Base-by-base conservation (phyloP, 2,113 vertebrate genomes). In the Rostratula benghalensis region DNA sequence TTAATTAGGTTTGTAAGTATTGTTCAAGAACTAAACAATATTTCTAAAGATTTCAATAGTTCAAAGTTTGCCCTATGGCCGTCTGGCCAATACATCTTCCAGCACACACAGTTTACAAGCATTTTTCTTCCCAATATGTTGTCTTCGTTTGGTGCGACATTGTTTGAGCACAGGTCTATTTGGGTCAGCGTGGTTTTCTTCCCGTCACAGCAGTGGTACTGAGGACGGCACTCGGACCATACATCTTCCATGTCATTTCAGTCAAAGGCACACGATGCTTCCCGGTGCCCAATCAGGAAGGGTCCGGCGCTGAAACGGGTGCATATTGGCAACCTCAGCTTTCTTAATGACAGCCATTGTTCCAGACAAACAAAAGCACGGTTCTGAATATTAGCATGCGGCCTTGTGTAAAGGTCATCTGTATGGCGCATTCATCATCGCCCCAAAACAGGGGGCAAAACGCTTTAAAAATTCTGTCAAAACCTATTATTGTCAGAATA, bases 1-100 rank as follows among this genome's bases (percentile, higher is more conserved):
- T 98, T 98, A 98, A 98, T 98, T 98, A 98, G 97, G 97, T 98
- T 98, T 98, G 98, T 98, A 98, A 98, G 97, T 97, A 98, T 98
- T 98, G 98, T 98, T 98, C 95, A 95, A 95, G 97, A 98, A 98
- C 97, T 90, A 97, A 98, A 98, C 98, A 98, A 98, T 98, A 98
- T 98, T 98, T 98, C 98, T 98, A 98, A 98, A 98, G 98, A 98
- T 97, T 98, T 98, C 98, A 98, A 98, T 98, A 98, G 98, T 98
- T 98, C 98, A 98, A 98, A 98, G 98, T 97, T 98, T 98, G 98
- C 98, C 98, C 98, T 98, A 97, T 98, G 98, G 98, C 98, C 88
- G 73, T 84, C 96, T 95, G 95, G 95, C 97, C 98, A 98, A 98
- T 98, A 98, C 97, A 98, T 98, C 98, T 98, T 98, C 98, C 96